Conservation (phyloP, 2,888 invertebrate genomes). For the Scrobipalpa costella region DNA sequence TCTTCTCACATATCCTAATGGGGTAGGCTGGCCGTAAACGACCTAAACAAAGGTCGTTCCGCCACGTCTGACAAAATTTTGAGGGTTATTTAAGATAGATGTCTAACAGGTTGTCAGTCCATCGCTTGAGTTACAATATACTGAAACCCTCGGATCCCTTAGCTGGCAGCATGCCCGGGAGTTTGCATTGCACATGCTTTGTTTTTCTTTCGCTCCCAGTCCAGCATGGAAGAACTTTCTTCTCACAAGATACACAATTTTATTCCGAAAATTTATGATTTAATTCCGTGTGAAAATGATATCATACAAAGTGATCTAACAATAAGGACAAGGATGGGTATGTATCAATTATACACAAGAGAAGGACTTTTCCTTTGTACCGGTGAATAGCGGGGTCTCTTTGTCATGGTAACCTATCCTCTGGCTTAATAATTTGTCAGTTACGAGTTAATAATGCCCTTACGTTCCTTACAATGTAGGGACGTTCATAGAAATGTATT, state of each 20-base stretch:
- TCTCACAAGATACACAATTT: neutral
- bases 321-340: conserved; percentile 11
- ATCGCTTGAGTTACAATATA: too few species aligned
- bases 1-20: neutral
- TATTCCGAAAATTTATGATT: neutral
- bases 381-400: neutral
- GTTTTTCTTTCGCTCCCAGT: too few species aligned
- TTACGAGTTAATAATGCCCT: conserved; percentile 12
- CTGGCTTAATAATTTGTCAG: conserved; percentile 19
- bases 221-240: too few species aligned
- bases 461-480: neutral
- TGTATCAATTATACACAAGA: conserved; percentile 21
- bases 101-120: too few species aligned
- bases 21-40: too few species aligned
- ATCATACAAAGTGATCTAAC: conserved; percentile 12
- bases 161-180: too few species aligned
- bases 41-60: too few species aligned
- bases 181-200: too few species aligned
- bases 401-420: conserved; percentile 15
- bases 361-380: conserved; percentile 21
- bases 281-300: neutral
- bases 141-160: too few species aligned
- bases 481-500: conserved; percentile 5
- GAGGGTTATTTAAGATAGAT: too few species aligned
- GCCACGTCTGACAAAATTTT: too few species aligned